A percentile compares a stretch with the other conserved stretches of the same genome.
These are phyloP conservation scores for Psilopsiagon aurifrons DNA, from an alignment of 2,113 vertebrate genomes.

Conservation along the genomic window DNA sequence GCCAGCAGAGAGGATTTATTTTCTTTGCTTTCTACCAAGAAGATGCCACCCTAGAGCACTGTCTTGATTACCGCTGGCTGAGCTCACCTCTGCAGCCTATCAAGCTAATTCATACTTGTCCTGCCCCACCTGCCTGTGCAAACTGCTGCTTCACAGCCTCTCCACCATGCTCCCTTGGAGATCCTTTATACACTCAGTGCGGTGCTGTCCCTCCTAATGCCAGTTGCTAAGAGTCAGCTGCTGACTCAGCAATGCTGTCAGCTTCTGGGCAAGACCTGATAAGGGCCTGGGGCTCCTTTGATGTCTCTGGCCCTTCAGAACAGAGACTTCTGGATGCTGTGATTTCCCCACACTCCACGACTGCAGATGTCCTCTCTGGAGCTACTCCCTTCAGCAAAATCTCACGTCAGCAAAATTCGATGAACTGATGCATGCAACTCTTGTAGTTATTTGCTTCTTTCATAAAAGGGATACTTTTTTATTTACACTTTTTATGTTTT, in stretches of 20 bases:
- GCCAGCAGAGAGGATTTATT: background rate
- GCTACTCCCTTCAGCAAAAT: background rate
- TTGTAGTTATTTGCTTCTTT: background rate
- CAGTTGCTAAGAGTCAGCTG: background rate
- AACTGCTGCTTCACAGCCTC: background rate
- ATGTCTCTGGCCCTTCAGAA: background rate
- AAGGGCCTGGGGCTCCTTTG: background rate
- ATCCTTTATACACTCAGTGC: background rate
- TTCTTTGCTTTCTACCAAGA: background rate
- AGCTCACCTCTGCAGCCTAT: background rate
- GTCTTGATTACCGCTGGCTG: background rate
- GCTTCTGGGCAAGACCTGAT: background rate
- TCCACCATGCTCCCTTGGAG: background rate
- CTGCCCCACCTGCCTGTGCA: background rate
- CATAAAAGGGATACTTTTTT: background rate
- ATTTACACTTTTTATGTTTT: background rate
- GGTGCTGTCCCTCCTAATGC: background rate
- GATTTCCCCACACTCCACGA: background rate
- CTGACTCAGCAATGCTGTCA: background rate
- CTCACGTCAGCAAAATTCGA: background rate
- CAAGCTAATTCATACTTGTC: background rate
- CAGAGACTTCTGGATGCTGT: background rate
- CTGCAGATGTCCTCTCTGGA: background rate
- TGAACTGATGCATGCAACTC: background rate
- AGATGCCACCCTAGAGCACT: background rate